Base-by-base conservation (phyloP, 2,888 invertebrate genomes). In the Caenorhabditis virilis region DNA sequence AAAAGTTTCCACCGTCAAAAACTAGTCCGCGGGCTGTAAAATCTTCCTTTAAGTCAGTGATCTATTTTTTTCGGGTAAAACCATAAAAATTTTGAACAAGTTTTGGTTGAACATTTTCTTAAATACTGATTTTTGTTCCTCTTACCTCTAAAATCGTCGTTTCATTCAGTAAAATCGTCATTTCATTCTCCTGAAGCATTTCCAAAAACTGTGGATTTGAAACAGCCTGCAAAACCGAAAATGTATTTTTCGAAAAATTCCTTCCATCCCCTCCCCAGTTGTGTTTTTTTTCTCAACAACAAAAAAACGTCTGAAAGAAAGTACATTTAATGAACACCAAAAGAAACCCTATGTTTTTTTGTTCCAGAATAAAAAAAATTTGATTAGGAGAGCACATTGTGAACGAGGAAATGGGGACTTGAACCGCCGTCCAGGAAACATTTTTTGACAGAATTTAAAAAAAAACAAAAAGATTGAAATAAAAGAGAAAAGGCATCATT, bases 391-490 rank as follows among this genome's bases (percentile, higher is more conserved):
- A n/a, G n/a, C n/a, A n/a, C n/a, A n/a, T n/a, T n/a, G n/a, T n/a
- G n/a, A n/a, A n/a, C n/a, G n/a, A n/a, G n/a, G n/a, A n/a, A n/a
- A n/a, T n/a, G n/a, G n/a, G n/a, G n/a, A n/a, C n/a, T n/a, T n/a
- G n/a, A n/a, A n/a, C n/a, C n/a, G n/a, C n/a, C n/a, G n/a, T n/a
- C n/a, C n/a, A n/a, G n/a, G 25, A 42, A 42, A 41, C 41, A 41
- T 20, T 20, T 20, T 20, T 9, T 9, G 41, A 41, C 41, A 41
- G 13, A 18, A 41, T 9, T 5, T 18, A 9, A 7, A 22, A 23
- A 20, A 22, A 45, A 43, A 45, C 27, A 57, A 36, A 30, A 38
- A 27, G 33, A 45, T 27, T n/a, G 47, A 50, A 33, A 45, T 25
- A 35, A n/a, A 51, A 39, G 25, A 30, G 46, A 47, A 25, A 38